Evolutionary conservation across 2,888 invertebrate species (phyloP), one percentile per base, ranked within the genome.

Genomic region (Bellardia pandia): DNA sequence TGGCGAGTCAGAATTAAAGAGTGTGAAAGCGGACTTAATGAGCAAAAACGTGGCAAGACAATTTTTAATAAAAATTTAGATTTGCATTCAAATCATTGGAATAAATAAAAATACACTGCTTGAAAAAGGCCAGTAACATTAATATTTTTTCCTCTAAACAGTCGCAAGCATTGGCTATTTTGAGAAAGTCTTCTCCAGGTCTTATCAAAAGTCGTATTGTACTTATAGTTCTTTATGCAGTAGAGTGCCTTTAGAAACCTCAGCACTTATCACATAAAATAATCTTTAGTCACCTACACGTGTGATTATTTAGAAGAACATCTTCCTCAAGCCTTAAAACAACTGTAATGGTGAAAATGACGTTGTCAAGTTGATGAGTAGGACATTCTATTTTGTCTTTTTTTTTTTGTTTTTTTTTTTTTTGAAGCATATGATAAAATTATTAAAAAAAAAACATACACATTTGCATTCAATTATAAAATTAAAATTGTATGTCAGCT

Each of bases 381-480:
- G 69, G 51, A 69, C 76, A 72, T 42, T 74, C 58, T 16, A 48
- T 81, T 53, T 72, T 64, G 23, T 58, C 13, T 16, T 64, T 53
- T 48, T 37, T 16, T 69, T 48, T 30, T 68, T 6, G 9, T 33
- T 53, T n/a, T 66, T 40, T n/a, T 66, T 23, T 23, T 23, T 23
- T 23, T 23, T 23, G 23, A 23, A 23, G 53, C 23, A 51, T 62
- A 42, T 78, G 16, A 80, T 53, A 72, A 76, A 74, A 69, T 71
- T 84, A 79, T 78, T 64, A 62, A 66, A 45, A 4, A 82, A 60
- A 66, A 45, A 45, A 82, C 66, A 60, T 53, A 71, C 40, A 83
- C 92, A 92, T 92, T 92, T 92, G 92, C 92, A 91, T 92, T 92
- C 91, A 92, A 92, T 92, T 92, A 92, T 89, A 53, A 80, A 87